phyloP scores from a whole-genome alignment of 2,113 vertebrate species.

The Perca flavescens region DNA sequence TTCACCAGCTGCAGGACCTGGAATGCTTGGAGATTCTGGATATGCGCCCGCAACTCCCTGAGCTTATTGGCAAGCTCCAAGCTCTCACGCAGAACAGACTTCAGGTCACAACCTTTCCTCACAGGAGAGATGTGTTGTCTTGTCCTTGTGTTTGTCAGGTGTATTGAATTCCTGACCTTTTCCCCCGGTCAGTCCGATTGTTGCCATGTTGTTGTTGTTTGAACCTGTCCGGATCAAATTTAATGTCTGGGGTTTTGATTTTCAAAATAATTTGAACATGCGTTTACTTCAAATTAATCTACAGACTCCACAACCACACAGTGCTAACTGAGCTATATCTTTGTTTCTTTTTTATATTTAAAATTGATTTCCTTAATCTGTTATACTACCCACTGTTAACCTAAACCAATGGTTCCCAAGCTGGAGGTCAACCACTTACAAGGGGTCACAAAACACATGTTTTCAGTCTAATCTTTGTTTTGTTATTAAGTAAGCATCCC shows the following conservation, averaged over 20 bases:
- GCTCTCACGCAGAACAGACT: constrained; percentile 48
- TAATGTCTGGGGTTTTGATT: not conserved
- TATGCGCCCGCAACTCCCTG: not conserved
- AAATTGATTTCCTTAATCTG: too few relatives aligned
- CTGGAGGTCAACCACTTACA: not conserved
- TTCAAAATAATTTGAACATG: not conserved
- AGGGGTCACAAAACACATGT: not conserved
- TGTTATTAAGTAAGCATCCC: not conserved
- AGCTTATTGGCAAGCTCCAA: constrained; percentile 33
- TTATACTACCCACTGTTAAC: not conserved
- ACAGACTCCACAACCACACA: not conserved
- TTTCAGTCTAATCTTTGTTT: not conserved
- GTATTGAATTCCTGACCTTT: not conserved
- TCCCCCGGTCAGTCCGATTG: not conserved
- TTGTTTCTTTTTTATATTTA: too few relatives aligned
- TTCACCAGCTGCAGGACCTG: constrained; percentile 61
- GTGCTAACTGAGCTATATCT: too few relatives aligned
- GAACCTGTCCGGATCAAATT: not conserved
- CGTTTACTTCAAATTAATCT: not conserved
- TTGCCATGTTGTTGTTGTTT: not conserved
- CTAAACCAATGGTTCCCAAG: not conserved
- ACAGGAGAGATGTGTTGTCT: constrained; percentile 23
- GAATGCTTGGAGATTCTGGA: constrained; percentile 65
- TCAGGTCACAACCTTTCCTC: constrained; percentile 9
- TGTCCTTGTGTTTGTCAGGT: constrained; percentile 55